phyloP scores from a whole-genome alignment of 2,797 vertebrate species.

The Cynodonichthys magdalenae region DNA sequence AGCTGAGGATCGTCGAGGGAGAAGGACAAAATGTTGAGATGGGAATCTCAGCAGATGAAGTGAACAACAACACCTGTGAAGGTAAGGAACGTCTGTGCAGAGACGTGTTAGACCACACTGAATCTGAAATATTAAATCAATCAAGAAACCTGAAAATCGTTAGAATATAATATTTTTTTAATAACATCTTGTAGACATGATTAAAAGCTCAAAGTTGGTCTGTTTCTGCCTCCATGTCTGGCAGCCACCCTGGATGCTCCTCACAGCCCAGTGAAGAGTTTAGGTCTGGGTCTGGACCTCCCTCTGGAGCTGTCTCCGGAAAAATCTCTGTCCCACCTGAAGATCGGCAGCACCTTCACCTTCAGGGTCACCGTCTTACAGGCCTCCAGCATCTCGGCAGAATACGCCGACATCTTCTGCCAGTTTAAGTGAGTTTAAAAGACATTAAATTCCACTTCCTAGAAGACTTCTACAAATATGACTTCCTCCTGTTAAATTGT shows the following conservation, averaged over 20 bases:
- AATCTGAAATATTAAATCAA: no score
- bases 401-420: conserved; percentile 99
- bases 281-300: conserved; percentile 69
- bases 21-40: conserved; percentile 89
- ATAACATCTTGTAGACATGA: background rate
- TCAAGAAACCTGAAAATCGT: no score
- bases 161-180: no score
- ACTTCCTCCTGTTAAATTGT: no score
- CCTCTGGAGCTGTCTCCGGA: conserved; percentile 80
- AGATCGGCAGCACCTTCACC: conserved; percentile 93
- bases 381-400: conserved; percentile 96
- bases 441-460: no score
- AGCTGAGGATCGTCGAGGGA: conserved; percentile 94
- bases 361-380: conserved; percentile 97
- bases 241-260: conserved; percentile 82
- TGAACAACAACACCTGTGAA: conserved; percentile 97
- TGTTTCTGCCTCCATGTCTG: background rate
- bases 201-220: background rate
- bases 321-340: conserved; percentile 86
- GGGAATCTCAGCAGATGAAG: conserved; percentile 90
- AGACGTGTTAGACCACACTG: background rate
- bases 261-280: conserved; percentile 82
- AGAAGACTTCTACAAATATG: no score
- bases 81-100: conserved; percentile 71
- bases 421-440: conserved; percentile 92